These are phyloP conservation scores for Bimastos eiseni DNA, from an alignment of 2,888 invertebrate genomes.

Conservation along the genomic window DNA sequence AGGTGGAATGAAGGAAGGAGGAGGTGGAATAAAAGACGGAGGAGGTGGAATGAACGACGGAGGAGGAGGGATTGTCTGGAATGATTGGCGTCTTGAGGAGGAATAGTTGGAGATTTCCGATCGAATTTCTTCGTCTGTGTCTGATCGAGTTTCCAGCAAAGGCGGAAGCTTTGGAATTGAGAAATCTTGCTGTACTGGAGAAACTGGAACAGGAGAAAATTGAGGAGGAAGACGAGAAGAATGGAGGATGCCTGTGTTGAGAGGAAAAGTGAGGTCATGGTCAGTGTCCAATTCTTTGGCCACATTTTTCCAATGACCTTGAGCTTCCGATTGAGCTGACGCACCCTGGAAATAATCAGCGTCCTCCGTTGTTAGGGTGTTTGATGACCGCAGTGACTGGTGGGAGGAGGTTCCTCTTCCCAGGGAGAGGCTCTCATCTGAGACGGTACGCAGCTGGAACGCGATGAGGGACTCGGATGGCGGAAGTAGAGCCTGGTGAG, in stretches of 20 bases:
- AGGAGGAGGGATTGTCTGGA: constrained; percentile 30
- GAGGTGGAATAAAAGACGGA: constrained; percentile 28
- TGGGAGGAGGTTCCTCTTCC: neutral
- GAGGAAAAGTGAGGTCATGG: neutral
- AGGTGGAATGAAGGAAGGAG: constrained; percentile 30
- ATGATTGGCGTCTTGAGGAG: neutral
- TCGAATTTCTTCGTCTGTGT: neutral
- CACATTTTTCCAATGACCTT: neutral
- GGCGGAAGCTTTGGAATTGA: neutral
- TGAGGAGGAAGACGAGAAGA: neutral
- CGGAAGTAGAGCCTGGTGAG: neutral
- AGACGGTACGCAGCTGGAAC: neutral
- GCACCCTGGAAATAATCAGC: neutral
- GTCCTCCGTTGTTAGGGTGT: neutral
- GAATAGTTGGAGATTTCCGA: neutral
- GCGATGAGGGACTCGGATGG: neutral
- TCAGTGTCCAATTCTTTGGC: neutral
- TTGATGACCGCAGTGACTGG: neutral
- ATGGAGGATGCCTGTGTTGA: neutral
- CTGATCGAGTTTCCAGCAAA: neutral
- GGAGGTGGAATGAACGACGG: constrained; percentile 29
- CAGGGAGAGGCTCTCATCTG: neutral
- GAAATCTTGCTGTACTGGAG: neutral
- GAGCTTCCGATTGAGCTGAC: neutral
- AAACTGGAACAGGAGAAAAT: neutral